These are phyloP conservation scores for Synanthedon myopaeformis DNA, from an alignment of 2,888 invertebrate genomes.

Conservation along the genomic window DNA sequence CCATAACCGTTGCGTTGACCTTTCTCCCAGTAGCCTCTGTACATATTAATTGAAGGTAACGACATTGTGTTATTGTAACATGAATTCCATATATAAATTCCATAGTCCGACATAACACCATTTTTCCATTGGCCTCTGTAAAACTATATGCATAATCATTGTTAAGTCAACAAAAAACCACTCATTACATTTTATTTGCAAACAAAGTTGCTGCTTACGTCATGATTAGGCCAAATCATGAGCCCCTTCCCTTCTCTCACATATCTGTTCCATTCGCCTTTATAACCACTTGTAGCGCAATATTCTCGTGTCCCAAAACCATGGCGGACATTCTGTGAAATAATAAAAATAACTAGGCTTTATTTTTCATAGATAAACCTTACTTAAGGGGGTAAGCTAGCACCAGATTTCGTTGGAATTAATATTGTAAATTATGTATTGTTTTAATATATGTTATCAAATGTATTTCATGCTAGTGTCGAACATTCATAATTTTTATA, in stretches of 20 bases:
- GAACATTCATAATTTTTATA: too few relatives aligned
- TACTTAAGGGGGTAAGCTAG: too few relatives aligned
- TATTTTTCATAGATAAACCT: too few relatives aligned
- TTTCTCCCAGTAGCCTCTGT: constrained; percentile 67
- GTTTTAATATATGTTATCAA: too few relatives aligned
- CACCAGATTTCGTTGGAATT: too few relatives aligned
- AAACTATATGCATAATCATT: constrained; percentile 31
- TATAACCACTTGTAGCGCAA: constrained; percentile 51
- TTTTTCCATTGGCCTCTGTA: constrained; percentile 72
- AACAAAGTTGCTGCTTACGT: constrained; percentile 39
- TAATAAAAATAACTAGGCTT: too few relatives aligned
- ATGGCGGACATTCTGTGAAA: constrained; percentile 43
- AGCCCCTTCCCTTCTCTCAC: constrained; percentile 68
- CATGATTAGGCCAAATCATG: constrained; percentile 73
- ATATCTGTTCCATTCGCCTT: constrained; percentile 66
- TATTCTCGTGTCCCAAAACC: constrained; percentile 56
- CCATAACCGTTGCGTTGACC: constrained; percentile 68
- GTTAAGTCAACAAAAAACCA: too few relatives aligned
- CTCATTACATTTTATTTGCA: background rate
- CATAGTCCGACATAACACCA: constrained; percentile 69
- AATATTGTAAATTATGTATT: too few relatives aligned
- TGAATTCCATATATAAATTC: constrained; percentile 71
- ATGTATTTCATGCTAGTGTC: too few relatives aligned
- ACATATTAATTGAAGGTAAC: constrained; percentile 61
- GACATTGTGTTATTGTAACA: constrained; percentile 63